A percentile compares a stretch with the other conserved stretches of the same genome.
Conservation (phyloP, 1,140 invertebrate species). For the Euura saliciscinereae region DNA sequence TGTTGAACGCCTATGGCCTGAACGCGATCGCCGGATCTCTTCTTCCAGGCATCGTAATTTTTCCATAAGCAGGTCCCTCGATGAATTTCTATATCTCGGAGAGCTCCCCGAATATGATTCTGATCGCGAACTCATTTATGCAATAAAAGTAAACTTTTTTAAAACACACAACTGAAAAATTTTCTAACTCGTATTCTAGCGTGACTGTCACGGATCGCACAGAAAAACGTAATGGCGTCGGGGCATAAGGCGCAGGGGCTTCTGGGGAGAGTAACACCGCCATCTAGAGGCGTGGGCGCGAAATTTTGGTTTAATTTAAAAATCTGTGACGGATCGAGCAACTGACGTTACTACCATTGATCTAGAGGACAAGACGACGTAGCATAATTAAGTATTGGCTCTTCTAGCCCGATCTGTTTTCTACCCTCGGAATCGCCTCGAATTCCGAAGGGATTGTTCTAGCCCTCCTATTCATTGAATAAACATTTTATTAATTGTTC, state of each 20-base stretch:
- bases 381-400: no score
- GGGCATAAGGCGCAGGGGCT: slow-evolving; percentile 16
- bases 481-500: no score
- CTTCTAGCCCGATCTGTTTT: no score
- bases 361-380: no score
- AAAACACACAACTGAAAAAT: slow-evolving; percentile 14
- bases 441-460: no score
- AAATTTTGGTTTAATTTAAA: slow-evolving; percentile 15
- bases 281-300: slow-evolving; percentile 8
- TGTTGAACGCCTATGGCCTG: background rate
- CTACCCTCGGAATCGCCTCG: no score
- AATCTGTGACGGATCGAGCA: slow-evolving; percentile 22
- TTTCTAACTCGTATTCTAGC: slow-evolving; percentile 15
- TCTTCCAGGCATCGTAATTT: background rate
- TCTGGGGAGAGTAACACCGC: slow-evolving; percentile 5
- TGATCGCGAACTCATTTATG: background rate
- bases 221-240: slow-evolving; percentile 24
- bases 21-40: background rate
- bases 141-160: slow-evolving; percentile 12
- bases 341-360: slow-evolving; percentile 22
- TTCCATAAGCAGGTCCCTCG: background rate
- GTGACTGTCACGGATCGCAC: slow-evolving; percentile 23
- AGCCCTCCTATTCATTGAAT: no score
- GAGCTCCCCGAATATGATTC: background rate
- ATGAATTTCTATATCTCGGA: background rate